phyloP scores from a whole-genome alignment of 2,888 invertebrate species.

The Tanytarsus gracilentus region DNA sequence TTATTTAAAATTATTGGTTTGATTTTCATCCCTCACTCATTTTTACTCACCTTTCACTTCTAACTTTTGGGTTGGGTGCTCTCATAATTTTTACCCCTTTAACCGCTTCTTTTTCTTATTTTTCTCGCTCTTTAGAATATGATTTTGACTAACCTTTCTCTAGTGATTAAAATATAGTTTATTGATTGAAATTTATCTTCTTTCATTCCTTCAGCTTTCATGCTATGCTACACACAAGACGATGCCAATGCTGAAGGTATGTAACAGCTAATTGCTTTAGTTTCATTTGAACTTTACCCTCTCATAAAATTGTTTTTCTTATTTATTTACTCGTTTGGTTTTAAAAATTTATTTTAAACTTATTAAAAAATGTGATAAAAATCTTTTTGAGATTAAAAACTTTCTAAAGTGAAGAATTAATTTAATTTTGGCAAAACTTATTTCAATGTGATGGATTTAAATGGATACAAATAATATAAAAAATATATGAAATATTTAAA shows the following conservation, averaged over 20 bases:
- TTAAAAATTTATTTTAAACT: not conserved
- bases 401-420: too few relatives aligned
- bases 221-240: slow-evolving; percentile 90
- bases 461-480: too few relatives aligned
- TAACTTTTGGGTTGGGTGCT: too few relatives aligned
- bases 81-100: too few relatives aligned
- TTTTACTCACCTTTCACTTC: too few relatives aligned
- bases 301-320: not conserved
- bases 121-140: slow-evolving; percentile 3
- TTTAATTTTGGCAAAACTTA: too few relatives aligned
- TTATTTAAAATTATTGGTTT: not conserved
- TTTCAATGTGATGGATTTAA: too few relatives aligned
- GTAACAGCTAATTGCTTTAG: slow-evolving; percentile 38
- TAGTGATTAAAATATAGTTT: slow-evolving; percentile 1
- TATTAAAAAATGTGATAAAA: too few relatives aligned
- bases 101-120: too few relatives aligned
- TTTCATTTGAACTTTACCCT: not conserved
- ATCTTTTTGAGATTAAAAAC: too few relatives aligned
- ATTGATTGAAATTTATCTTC: slow-evolving; percentile 5
- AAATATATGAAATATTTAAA: too few relatives aligned
- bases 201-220: slow-evolving; percentile 64
- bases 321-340: not conserved
- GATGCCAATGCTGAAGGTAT: slow-evolving; percentile 85
- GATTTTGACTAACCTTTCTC: not conserved
- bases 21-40: not conserved